Evolutionary conservation across 2,888 invertebrate species (phyloP), one percentile per base, ranked within the genome.

Genomic region (Caenorhabditis angaria): DNA sequence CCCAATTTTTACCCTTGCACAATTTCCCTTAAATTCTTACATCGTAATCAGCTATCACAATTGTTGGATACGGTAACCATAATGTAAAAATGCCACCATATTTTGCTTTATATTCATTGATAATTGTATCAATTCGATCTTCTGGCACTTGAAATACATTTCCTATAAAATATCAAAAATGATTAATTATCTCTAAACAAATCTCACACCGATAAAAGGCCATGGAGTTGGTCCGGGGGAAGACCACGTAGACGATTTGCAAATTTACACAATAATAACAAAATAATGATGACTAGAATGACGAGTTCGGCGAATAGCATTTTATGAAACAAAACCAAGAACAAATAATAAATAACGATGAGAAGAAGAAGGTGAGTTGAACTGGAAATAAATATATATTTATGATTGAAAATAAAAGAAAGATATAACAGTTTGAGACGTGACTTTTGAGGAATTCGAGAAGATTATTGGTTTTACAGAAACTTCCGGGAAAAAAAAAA

Each of bases 81-180:
- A 78, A 65, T 0, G 78, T 78, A 63, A 78, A 78, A 12, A 78
- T 69, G 35, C 72, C 74, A 12, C 78, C 78, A 59, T 78, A 78
- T 24, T 60, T 64, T 47, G 58, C 57, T 27, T 69, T 70, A 57
- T 67, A 76, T 50, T 76, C 71, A 47, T 73, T 73, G 24, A 73
- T 59, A 18, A 63, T 55, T 18, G 61, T n/a, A 29, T 73, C 73
- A 24, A 73, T 64, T 2, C 62, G 54, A 50, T 73, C 65, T 28
- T 60, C 60, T 14, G 73, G 68, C 3, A 73, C 62, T 65, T 73
- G 73, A 56, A 68, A 73, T 12, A 61, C 63, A 55, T 73, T 73
- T 12, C 73, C 71, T 71, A 35, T 18, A 41, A 20, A 70, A 64
- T 6, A 47, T n/a, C 14, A 1, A 25, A 29, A 22, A 10, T 35